phyloP scores from a whole-genome alignment of 2,113 vertebrate species.

The Boulengeromyrus knoepffleri region DNA sequence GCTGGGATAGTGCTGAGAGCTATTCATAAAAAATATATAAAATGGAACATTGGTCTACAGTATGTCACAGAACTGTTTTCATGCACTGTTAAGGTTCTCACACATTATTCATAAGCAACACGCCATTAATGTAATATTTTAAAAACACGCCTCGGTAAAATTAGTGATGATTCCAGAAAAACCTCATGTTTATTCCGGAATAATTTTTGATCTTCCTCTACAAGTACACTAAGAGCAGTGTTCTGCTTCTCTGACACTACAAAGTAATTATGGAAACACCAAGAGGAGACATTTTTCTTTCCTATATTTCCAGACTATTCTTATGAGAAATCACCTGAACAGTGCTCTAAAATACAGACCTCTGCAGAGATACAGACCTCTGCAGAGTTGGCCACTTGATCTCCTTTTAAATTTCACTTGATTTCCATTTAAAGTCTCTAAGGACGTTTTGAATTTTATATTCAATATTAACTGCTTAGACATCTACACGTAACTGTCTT shows the following conservation, averaged over 20 bases:
- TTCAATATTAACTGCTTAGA: neutral
- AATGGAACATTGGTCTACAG: constrained; percentile 18
- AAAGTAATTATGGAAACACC: neutral
- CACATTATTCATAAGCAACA: constrained; percentile 9
- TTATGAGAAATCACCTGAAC: neutral
- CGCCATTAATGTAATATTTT: constrained; percentile 3
- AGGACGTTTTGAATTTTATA: neutral
- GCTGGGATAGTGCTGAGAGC: constrained; percentile 24
- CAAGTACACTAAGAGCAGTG: neutral
- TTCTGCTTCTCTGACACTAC: neutral
- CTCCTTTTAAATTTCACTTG: neutral
- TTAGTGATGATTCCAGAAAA: neutral
- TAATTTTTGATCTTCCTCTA: neutral
- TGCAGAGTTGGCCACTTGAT: neutral
- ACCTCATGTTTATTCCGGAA: neutral
- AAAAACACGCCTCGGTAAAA: neutral
- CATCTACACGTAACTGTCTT: neutral
- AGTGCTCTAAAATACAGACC: neutral
- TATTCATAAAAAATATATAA: constrained; percentile 25
- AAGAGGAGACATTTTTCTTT: neutral
- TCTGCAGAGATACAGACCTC: no score
- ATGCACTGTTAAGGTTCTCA: neutral
- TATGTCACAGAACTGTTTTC: constrained; percentile 9
- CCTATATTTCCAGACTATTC: neutral
- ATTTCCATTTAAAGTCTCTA: neutral